These are phyloP conservation scores for Ceyx cyanopectus DNA, from an alignment of 2,113 vertebrate species.

Conservation along the genomic window DNA sequence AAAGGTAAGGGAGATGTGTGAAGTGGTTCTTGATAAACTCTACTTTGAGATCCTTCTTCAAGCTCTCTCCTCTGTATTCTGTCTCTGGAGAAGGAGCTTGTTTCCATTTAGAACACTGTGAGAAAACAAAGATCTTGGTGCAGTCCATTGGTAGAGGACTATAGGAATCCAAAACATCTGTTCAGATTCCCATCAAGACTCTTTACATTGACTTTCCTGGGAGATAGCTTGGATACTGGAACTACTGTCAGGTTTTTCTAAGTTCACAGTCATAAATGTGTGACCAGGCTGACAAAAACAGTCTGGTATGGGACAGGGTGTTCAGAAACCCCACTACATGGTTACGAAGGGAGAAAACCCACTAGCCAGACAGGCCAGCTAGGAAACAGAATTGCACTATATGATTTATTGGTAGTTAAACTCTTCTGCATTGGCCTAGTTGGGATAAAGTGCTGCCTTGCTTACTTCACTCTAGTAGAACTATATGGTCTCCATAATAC, in stretches of 20 bases:
- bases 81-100: neutral
- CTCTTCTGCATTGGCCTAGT: neutral
- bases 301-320: neutral
- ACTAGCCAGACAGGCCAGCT: neutral
- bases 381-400: neutral
- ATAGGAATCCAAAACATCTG: neutral
- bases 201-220: neutral
- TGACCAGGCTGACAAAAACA: neutral
- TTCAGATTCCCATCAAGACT: neutral
- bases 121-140: neutral
- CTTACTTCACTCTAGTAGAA: neutral
- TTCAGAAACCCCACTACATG: neutral
- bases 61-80: neutral
- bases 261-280: neutral
- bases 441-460: neutral
- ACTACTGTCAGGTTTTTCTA: neutral
- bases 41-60: neutral
- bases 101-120: neutral
- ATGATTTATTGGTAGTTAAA: neutral
- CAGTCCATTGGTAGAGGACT: neutral
- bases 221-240: neutral
- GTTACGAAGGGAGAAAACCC: neutral
- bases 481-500: neutral
- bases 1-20: slow-evolving; percentile 82
- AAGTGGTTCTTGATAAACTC: neutral